phyloP scores from a whole-genome alignment of 2,797 vertebrate genomes.

The Gymnoscopelus braueri region DNA sequence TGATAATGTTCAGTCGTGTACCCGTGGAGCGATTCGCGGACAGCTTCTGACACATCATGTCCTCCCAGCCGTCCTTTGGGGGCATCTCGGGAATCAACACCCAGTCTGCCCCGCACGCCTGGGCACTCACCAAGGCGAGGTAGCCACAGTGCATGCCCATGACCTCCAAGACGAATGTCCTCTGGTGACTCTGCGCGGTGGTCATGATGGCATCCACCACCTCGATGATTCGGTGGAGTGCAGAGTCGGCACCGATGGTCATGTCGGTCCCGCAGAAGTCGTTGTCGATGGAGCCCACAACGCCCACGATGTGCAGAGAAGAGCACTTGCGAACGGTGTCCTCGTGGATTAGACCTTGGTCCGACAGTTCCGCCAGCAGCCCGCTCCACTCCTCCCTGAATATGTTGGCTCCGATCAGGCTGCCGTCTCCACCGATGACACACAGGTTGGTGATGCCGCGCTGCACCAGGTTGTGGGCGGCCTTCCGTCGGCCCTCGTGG shows the following conservation, averaged over 20 bases:
- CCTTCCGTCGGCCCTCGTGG: conserved; percentile 92
- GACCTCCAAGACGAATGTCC: conserved; percentile 97
- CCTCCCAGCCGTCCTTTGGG: conserved; percentile 96
- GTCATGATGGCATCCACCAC: conserved; percentile 99
- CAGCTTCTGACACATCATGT: conserved; percentile 92
- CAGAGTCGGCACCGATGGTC: conserved; percentile 98
- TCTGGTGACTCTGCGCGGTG: conserved; percentile 98
- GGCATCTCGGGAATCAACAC: conserved; percentile 97
- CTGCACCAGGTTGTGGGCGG: conserved; percentile 89
- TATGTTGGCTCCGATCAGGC: conserved; percentile 94
- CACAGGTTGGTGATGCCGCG: conserved; percentile 95
- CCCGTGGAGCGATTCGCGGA: conserved; percentile 94
- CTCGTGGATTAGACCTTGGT: conserved; percentile 82
- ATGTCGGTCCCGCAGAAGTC: conserved; percentile 99
- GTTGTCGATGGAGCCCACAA: conserved; percentile 99
- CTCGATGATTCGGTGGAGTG: conserved; percentile 97
- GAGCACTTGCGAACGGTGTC: conserved; percentile 84
- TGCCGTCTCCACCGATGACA: conserved; percentile 96
- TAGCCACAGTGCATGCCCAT: conserved; percentile 99
- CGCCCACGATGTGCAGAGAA: conserved; percentile 94
- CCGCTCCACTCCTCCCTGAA: conserved; percentile 95
- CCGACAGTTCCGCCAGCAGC: conserved; percentile 87
- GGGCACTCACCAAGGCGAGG: conserved; percentile 93
- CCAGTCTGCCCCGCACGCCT: conserved; percentile 98
- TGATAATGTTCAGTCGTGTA: conserved; percentile 96